Conservation (phyloP, 53 echinoderm and acorn worm genomes). For the Henricia sp. region DNA sequence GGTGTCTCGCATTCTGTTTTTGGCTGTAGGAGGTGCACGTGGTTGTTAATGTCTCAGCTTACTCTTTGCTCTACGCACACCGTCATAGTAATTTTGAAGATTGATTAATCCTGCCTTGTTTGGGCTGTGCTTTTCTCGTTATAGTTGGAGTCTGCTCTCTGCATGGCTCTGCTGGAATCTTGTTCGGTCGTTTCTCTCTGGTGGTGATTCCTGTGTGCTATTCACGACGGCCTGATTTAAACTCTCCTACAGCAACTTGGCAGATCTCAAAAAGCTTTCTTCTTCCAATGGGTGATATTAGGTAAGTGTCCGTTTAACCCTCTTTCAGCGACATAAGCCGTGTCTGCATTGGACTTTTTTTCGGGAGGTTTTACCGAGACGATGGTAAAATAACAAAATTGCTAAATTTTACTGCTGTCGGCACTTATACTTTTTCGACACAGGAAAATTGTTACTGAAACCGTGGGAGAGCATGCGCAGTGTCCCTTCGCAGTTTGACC, state of each 20-base stretch:
- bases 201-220: neutral
- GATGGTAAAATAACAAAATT: too few species aligned
- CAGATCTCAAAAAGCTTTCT: neutral
- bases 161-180: neutral
- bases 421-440: too few species aligned
- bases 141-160: conserved; percentile 12
- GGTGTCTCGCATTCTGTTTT: neutral
- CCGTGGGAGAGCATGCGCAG: too few species aligned
- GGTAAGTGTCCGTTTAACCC: conserved; percentile 28
- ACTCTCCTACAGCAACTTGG: neutral
- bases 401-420: too few species aligned
- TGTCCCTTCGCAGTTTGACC: too few species aligned
- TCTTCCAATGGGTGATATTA: conserved; percentile 59
- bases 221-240: too few species aligned
- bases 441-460: too few species aligned
- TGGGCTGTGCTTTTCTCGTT: neutral
- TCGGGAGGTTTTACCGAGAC: too few species aligned
- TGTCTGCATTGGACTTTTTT: too few species aligned
- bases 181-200: neutral
- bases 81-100: neutral
- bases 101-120: neutral
- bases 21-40: neutral
- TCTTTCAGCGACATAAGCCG: too few species aligned
- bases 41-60: neutral
- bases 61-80: neutral